Conservation (phyloP, 2,797 vertebrate species). For the Oreochromis grahami region DNA sequence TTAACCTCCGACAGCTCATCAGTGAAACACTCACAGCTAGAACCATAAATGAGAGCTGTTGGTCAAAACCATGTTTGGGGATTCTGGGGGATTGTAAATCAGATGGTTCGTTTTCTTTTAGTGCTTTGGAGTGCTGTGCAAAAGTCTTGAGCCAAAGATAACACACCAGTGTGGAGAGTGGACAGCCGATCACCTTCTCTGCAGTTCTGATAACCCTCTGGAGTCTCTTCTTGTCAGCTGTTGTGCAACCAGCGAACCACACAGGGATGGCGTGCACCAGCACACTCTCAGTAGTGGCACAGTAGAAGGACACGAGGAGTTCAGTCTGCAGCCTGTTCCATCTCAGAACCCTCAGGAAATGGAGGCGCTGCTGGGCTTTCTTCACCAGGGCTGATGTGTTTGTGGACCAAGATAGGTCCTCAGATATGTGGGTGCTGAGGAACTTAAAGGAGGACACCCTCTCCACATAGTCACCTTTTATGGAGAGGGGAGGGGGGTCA, state of each 20-base stretch:
- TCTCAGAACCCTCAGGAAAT: background rate
- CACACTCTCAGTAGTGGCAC: rapidly evolving
- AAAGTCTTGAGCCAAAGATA: background rate
- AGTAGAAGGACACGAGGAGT: rapidly evolving
- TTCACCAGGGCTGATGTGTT: rapidly evolving
- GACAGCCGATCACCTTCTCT: background rate
- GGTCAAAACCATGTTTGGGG: background rate
- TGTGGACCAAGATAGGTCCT: background rate
- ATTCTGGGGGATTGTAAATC: background rate
- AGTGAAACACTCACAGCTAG: background rate
- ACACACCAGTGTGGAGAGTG: background rate
- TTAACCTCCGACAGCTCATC: background rate
- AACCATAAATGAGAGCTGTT: background rate
- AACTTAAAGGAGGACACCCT: rapidly evolving
- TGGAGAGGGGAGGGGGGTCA: rapidly evolving
- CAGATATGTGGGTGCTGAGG: background rate
- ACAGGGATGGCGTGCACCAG: background rate
- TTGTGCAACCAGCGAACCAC: background rate
- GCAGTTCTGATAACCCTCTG: rapidly evolving
- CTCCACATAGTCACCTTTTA: background rate
- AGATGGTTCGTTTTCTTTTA: background rate
- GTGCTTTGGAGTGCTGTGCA: background rate
- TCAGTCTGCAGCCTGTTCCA: background rate
- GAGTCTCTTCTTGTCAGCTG: background rate
- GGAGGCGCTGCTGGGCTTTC: background rate